These are phyloP conservation scores for Aphodius sticticus DNA, from an alignment of 2,888 invertebrate species.

Conservation along the genomic window DNA sequence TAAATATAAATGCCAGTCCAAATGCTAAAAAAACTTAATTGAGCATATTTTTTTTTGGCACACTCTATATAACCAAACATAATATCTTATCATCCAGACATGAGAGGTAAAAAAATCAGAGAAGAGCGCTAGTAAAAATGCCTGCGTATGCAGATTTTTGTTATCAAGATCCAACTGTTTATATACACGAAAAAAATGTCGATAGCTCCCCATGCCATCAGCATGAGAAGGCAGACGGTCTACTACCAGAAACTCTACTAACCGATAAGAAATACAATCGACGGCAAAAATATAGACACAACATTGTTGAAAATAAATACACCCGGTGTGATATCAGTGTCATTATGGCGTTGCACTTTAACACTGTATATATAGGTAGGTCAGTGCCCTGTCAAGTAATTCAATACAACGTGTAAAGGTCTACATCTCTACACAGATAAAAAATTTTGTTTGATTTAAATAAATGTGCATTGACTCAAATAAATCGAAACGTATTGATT, in stretches of 20 bases:
- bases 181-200: background rate
- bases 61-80: too few species aligned
- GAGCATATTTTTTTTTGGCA: too few species aligned
- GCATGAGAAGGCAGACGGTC: background rate
- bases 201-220: background rate
- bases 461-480: too few species aligned
- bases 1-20: too few species aligned
- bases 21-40: too few species aligned
- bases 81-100: background rate
- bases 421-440: too few species aligned
- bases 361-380: constrained; percentile 32
- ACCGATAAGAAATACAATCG: constrained; percentile 33
- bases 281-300: constrained; percentile 35
- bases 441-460: too few species aligned
- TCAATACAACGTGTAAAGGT: background rate
- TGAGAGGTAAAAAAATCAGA: background rate
- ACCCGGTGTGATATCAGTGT: constrained; percentile 26
- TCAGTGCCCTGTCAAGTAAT: constrained; percentile 26
- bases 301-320: constrained; percentile 33
- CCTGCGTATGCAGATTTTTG: background rate
- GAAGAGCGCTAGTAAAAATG: background rate
- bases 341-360: constrained; percentile 33
- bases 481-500: too few species aligned
- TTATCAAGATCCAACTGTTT: background rate
- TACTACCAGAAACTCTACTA: background rate